phyloP scores from a whole-genome alignment of 2,797 vertebrate genomes.

The Sebastes vulpes region DNA sequence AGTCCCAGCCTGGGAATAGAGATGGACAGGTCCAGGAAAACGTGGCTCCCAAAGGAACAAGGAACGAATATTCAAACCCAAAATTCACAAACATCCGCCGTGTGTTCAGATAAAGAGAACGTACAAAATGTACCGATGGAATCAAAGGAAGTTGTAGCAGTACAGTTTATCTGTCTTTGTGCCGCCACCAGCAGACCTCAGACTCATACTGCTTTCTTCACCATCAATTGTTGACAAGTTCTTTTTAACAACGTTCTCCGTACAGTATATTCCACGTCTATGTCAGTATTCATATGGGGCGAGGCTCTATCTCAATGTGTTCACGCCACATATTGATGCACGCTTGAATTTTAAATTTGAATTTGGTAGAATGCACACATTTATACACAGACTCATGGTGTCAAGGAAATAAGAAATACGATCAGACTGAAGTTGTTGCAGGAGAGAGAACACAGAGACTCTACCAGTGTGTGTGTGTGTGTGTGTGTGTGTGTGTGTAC shows the following conservation, averaged over 20 bases:
- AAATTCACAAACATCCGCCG: not conserved
- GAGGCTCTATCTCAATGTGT: not conserved
- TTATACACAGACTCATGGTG: not conserved
- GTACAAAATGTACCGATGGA: not conserved
- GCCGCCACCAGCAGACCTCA: not conserved
- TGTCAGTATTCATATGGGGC: not conserved
- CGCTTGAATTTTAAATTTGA: not conserved
- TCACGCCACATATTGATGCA: not conserved
- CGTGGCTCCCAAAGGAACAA: not conserved
- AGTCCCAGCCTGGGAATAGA: not conserved
- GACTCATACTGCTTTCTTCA: not conserved
- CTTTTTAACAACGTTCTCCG: not conserved
- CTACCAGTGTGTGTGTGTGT: not conserved
- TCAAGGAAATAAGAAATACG: not conserved
- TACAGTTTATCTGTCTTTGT: not conserved
- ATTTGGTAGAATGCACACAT: not conserved
- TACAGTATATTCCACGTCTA: not conserved
- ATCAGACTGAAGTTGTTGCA: not conserved
- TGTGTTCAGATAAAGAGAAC: not conserved
- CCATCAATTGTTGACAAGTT: not conserved
- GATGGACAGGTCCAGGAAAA: not conserved
- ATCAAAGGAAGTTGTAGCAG: not conserved
- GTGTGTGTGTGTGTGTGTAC: not conserved
- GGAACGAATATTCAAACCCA: not conserved
- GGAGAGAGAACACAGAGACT: not conserved